Evolutionary conservation across 2,113 vertebrate species (phyloP).

Genomic region (Machaerirhynchus nigripectus): DNA sequence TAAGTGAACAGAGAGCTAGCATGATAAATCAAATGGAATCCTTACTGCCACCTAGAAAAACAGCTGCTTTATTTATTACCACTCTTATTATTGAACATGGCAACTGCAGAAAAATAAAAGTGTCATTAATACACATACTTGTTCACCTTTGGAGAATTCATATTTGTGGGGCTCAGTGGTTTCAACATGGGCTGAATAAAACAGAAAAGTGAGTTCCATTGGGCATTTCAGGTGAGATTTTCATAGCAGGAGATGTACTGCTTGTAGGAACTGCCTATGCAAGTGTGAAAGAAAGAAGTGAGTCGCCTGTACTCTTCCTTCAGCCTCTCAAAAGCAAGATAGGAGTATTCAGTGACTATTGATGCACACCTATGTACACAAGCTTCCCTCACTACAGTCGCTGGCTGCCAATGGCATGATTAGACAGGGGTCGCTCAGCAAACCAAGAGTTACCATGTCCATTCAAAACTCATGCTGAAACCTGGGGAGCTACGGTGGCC

Average conservation of each 20-base stretch:
- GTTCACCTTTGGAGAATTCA: neutral
- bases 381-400: neutral
- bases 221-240: neutral
- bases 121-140: neutral
- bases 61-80: neutral
- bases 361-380: neutral
- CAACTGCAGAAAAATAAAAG: neutral
- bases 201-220: neutral
- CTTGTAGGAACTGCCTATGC: neutral
- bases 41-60: neutral
- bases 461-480: neutral
- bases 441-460: neutral
- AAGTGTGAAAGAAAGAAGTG: neutral
- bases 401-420: fast-evolving
- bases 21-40: neutral
- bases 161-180: neutral
- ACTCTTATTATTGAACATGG: neutral
- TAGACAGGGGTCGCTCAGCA: neutral
- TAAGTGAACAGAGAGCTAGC: neutral
- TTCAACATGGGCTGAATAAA: neutral
- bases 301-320: fast-evolving
- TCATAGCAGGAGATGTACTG: neutral
- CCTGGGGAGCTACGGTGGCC: neutral
- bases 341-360: neutral
- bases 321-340: neutral